Base-by-base conservation (phyloP, 2,113 vertebrate species). In the Meles meles region DNA sequence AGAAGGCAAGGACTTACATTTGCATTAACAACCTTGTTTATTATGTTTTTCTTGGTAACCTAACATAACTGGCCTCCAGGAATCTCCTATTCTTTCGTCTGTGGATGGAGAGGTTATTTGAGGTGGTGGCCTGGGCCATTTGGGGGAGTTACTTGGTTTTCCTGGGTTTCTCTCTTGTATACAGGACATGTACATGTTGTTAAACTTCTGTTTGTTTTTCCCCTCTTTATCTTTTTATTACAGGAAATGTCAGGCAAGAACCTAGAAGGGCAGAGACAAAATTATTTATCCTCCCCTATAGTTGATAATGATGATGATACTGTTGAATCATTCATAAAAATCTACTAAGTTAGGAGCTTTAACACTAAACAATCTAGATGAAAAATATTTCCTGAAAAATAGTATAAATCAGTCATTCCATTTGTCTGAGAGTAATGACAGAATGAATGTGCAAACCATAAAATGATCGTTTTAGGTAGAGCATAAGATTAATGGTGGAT, bases 371-470 rank as follows among this genome's bases (percentile, higher is more conserved):
- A 1, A 18, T 71, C 37, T 63, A 20, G 29, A 63, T 67, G 63
- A 67, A 34, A 67, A 90, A 69, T 88, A 93, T 96, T 97, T 5
- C n/a, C 2, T 87, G 59, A 76, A 84, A 80, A 49, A 67, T 25
- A 39, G 25, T 47, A 49, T 14, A 72, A 85, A 34, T 27, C 63
- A 42, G 44, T 71, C 83, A 84, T 52, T 42, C 27, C 72, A n/a
- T 72, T 91, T 96, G 49, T 76, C 88, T 93, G 47, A 95, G 93
- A 96, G 74, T 83, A n/a, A 95, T 77, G 21, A 89, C 5, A 96
- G 31, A 85, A 93, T 85, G 37, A 97, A 80, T 71, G 23, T 59
- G 12, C 49, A 91, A 94, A 47, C 17, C 42, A 79, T 13, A 88
- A 93, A 97, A 77, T 42, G 71, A 72, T 72, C 57, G 0, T 91